These are phyloP conservation scores for Xestia rhomboidea DNA, from an alignment of 2,888 invertebrate species.

Conservation along the genomic window DNA sequence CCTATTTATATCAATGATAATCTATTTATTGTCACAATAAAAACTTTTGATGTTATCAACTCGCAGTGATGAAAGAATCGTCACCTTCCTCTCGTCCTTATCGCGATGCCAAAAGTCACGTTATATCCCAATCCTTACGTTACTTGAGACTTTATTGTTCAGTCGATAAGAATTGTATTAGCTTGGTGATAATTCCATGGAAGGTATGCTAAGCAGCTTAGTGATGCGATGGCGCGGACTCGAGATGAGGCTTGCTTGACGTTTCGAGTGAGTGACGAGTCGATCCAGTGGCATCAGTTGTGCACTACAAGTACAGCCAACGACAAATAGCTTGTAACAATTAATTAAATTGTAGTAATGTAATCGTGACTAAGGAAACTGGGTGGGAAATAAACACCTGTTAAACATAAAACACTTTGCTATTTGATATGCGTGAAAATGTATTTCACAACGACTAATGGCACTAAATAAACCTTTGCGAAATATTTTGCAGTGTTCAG, in stretches of 20 bases:
- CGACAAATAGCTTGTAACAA: constrained; percentile 58
- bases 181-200: constrained; percentile 63
- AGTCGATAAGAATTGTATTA: constrained; percentile 67
- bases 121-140: constrained; percentile 47
- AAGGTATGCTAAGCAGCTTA: constrained; percentile 88
- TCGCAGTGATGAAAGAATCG: constrained; percentile 88
- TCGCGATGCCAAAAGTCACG: constrained; percentile 89
- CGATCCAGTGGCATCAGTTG: constrained; percentile 76
- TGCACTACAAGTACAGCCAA: constrained; percentile 74
- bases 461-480: constrained; percentile 44
- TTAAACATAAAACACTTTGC: constrained; percentile 55
- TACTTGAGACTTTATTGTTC: constrained; percentile 42
- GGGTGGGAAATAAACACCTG: constrained; percentile 47
- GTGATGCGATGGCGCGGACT: constrained; percentile 82
- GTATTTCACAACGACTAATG: constrained; percentile 46
- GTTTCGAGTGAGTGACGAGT: constrained; percentile 81
- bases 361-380: constrained; percentile 43
- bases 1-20: constrained; percentile 90
- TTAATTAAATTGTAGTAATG: constrained; percentile 45
- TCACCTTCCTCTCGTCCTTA: constrained; percentile 86
- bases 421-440: constrained; percentile 52
- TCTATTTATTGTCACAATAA: constrained; percentile 90
- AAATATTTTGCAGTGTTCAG: constrained; percentile 63
- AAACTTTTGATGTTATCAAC: constrained; percentile 89
- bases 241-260: constrained; percentile 84